Evolutionary conservation across 1,140 invertebrate species (phyloP).

Genomic region (Drosophila nikananu): DNA sequence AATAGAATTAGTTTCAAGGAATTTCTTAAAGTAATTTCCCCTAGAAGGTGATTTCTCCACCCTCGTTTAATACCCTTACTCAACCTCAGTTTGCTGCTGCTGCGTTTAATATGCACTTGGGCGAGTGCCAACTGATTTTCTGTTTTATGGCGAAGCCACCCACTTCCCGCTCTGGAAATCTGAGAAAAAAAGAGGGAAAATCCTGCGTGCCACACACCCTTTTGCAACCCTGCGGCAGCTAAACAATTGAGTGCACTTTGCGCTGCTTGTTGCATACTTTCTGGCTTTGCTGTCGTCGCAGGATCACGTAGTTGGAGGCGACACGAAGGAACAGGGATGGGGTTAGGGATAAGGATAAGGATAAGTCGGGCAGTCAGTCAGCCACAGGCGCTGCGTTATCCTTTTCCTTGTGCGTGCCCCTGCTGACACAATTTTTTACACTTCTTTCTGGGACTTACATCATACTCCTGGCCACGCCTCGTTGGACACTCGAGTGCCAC

Average conservation of each 20-base stretch:
- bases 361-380: slow-evolving; percentile 58
- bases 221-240: slow-evolving; percentile 28
- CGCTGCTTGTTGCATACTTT: slow-evolving; percentile 72
- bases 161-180: slow-evolving; percentile 4
- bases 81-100: slow-evolving; percentile 22
- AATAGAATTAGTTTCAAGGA: not conserved
- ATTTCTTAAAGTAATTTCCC: not conserved
- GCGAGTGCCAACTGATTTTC: slow-evolving; percentile 70
- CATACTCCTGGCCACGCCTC: slow-evolving; percentile 66
- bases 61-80: slow-evolving; percentile 11
- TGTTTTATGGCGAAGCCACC: slow-evolving; percentile 25
- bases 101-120: slow-evolving; percentile 71
- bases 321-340: not conserved
- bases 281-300: slow-evolving; percentile 43
- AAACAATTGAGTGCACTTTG: slow-evolving; percentile 74
- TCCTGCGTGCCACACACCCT: not conserved
- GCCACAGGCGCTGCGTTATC: slow-evolving; percentile 19
- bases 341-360: slow-evolving; percentile 19
- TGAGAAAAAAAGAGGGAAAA: not conserved
- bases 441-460: slow-evolving; percentile 62
- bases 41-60: not conserved
- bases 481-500: slow-evolving; percentile 74
- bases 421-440: slow-evolving; percentile 70
- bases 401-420: slow-evolving; percentile 60
- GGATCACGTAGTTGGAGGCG: slow-evolving; percentile 42